A percentile compares a stretch with the other conserved stretches of the same genome.
Evolutionary conservation across 2,113 vertebrate genomes (phyloP).

Genomic region (Sceloporus tristichus): DNA sequence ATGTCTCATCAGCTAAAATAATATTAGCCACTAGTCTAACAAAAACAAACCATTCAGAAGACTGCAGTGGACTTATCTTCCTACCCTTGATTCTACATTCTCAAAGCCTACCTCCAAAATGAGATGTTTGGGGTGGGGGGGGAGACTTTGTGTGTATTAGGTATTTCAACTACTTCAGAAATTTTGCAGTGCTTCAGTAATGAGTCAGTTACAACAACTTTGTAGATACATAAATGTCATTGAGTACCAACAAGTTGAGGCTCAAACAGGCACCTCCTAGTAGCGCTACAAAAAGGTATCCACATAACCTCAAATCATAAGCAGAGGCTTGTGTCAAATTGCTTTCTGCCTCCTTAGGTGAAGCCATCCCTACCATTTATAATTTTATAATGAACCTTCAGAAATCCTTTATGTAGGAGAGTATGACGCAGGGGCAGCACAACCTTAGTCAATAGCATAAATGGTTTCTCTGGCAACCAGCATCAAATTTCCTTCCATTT

Average conservation of each 20-base stretch:
- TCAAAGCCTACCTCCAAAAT: not conserved
- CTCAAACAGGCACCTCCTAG: not conserved
- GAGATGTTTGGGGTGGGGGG: not conserved
- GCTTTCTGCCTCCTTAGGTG: not conserved
- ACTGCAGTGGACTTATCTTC: not conserved
- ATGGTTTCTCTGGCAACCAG: slow-evolving; percentile 76
- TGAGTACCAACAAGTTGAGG: not conserved
- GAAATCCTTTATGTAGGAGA: slow-evolving; percentile 73
- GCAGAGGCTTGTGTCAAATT: not conserved
- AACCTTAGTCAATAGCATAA: slow-evolving; percentile 69
- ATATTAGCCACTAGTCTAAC: too few relatives aligned
- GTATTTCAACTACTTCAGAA: not conserved
- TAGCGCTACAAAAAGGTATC: not conserved
- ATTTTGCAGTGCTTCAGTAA: not conserved
- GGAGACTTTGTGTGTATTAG: not conserved
- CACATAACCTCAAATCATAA: slow-evolving; percentile 34
- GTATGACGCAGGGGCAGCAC: slow-evolving; percentile 63
- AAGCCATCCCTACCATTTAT: slow-evolving; percentile 34
- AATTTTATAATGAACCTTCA: slow-evolving; percentile 51
- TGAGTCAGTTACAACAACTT: not conserved
- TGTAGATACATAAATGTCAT: not conserved
- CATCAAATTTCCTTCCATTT: slow-evolving; percentile 57
- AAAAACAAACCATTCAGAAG: not conserved
- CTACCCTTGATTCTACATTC: not conserved
- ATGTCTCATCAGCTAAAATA: too few relatives aligned